Conservation (phyloP, 1,140 invertebrate species). For the Stratiolaelaps scimitus region DNA sequence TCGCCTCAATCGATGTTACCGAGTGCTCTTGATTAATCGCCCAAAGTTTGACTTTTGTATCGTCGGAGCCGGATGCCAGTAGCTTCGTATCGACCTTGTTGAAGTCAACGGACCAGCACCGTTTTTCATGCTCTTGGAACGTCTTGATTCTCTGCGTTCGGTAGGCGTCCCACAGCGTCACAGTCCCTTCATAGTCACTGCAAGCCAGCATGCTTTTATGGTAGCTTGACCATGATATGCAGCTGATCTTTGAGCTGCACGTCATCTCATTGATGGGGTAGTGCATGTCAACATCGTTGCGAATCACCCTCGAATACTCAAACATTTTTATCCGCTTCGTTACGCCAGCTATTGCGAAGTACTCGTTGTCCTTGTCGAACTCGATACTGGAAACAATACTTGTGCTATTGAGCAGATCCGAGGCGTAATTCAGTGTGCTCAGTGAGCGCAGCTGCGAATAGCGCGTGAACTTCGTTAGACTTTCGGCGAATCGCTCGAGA, state of each 20-base stretch:
- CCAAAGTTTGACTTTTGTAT: conserved; percentile 87
- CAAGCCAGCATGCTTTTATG: conserved; percentile 77
- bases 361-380: conserved; percentile 92
- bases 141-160: conserved; percentile 55
- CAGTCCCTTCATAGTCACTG: conserved; percentile 89
- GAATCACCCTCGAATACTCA: conserved; percentile 72
- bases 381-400: conserved; percentile 91
- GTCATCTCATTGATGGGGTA: conserved; percentile 84
- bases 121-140: conserved; percentile 78
- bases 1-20: conserved; percentile 69
- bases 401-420: conserved; percentile 71
- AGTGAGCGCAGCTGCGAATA: conserved; percentile 64
- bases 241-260: conserved; percentile 87
- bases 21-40: conserved; percentile 73
- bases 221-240: conserved; percentile 85
- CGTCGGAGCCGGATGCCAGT: conserved; percentile 85
- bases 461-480: conserved; percentile 72
- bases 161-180: conserved; percentile 81
- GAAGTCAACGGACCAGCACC: conserved; percentile 94
- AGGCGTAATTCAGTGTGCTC: conserved; percentile 77
- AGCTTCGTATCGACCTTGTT: conserved; percentile 79
- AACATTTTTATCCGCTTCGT: conserved; percentile 82
- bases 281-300: conserved; percentile 72
- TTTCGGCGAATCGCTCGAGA: conserved; percentile 67
- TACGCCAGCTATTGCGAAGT: conserved; percentile 89